Evolutionary conservation across 2,797 vertebrate genomes (phyloP), one percentile per base, ranked within the genome.

Genomic region (Spea hammondii): DNA sequence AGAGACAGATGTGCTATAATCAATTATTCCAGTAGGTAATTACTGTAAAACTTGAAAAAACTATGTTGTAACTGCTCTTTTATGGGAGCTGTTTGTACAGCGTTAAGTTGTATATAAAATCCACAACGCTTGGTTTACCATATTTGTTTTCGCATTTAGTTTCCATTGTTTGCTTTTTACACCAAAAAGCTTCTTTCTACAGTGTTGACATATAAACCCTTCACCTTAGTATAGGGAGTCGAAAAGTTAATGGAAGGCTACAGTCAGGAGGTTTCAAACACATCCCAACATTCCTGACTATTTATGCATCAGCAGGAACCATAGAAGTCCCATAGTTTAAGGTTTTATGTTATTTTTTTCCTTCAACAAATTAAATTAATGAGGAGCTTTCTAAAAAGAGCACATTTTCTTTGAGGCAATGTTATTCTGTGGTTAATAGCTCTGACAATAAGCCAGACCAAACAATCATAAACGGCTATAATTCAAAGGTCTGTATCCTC

Each of bases 351-450:
- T 86, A 67, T 65, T 53, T 68, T 54, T 83, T 83, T 77, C 80
- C 77, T 84, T 86, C 86, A 86, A 87, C 88, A 88, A 88, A 89
- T 89, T 89, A 85, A 86, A 84, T 88, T 88, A 86, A 89, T 72
- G 59, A 87, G 80, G 70, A 79, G 78, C 85, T 88, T 88, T 89
- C 85, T 87, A 76, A 88, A 81, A 89, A 85, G 86, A 79, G 72
- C 75, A 66, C 81, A 84, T 86, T 89, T 86, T 88, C 85, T 89
- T 85, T 86, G 88, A 85, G 86, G 83, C 75, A 77, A 84, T 82
- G 85, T 88, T 89, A 87, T 87, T 88, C 86, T 85, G 84, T 87
- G 91, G 88, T 88, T 91, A 91, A 91, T 86, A 86, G 85, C 87
- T 87, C 85, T 91, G 91, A 92, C 88, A 86, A 82, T 64, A 74